Base-by-base conservation (phyloP, 2,797 vertebrate species). In the Alexandromys oeconomus region DNA sequence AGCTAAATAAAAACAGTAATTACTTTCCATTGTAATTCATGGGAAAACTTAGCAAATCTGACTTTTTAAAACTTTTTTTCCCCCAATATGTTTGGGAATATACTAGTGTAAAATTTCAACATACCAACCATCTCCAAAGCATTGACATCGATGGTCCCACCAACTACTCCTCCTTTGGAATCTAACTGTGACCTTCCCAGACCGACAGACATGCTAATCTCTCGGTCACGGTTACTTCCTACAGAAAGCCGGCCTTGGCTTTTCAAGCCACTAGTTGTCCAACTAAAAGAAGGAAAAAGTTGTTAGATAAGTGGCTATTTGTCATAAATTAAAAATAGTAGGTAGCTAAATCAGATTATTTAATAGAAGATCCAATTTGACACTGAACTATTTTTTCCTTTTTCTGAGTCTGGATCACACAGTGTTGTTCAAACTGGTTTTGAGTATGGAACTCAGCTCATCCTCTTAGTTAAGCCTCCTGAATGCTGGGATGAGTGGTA, bases 81-180 rank as follows among this genome's bases (percentile, higher is more conserved):
- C 46, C 17, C 46, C 29, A 88, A 77, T 21, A 61, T 57, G 90
- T 95, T 84, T 89, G 12, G 67, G 46, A 46, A 57, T 82, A 92
- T n/a, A 48, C 13, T 76, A 88, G 3, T 81, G 8, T 79, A 43
- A 92, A 89, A 91, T 97, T 98, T 85, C 97, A 98, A 99, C 99
- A 99, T 99, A 99, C 99, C 99, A 97, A 99, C 99, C 99, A 99
- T 99, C 99, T 99, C 99, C 98, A 99, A 98, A 91, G 99, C 99
- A 98, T 99, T 99, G 90, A 99, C 99, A 93, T 99, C 99, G 92
- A 99, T 99, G 97, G 99, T 99, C 93, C 99, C 99, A 54, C 99
- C 99, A 98, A 99, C 99, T 93, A 99, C 99, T 23, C 99, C 99
- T 7, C 99, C 99, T 98, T 99, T 99, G 73, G 99, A 99, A 98